These are phyloP conservation scores for Venusia cambrica DNA, from an alignment of 2,888 invertebrate genomes.

Conservation along the genomic window DNA sequence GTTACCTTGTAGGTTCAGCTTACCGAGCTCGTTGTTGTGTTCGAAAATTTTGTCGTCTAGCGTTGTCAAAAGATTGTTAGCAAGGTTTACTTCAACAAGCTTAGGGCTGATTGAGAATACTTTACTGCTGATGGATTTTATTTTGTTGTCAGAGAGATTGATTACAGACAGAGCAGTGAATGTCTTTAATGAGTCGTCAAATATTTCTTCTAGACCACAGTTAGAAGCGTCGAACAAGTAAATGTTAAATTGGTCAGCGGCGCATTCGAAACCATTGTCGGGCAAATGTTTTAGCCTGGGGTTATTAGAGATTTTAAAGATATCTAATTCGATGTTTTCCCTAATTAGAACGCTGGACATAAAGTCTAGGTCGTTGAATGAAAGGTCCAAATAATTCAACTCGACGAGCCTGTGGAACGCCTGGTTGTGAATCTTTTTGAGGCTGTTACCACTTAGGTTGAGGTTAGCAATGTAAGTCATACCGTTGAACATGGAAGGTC, in stretches of 20 bases:
- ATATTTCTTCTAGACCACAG: slow-evolving; percentile 84
- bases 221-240: slow-evolving; percentile 87
- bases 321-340: slow-evolving; percentile 85
- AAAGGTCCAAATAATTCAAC: slow-evolving; percentile 86
- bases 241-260: slow-evolving; percentile 82
- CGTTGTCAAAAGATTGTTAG: slow-evolving; percentile 84
- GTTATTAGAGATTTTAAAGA: slow-evolving; percentile 86
- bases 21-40: slow-evolving; percentile 83
- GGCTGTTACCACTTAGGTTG: slow-evolving; percentile 85
- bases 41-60: slow-evolving; percentile 84
- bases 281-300: slow-evolving; percentile 85
- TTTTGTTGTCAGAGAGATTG: slow-evolving; percentile 85
- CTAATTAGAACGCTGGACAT: slow-evolving; percentile 85
- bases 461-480: slow-evolving; percentile 84
- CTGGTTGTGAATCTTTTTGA: slow-evolving; percentile 84
- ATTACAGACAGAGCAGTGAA: slow-evolving; percentile 86
- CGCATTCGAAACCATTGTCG: slow-evolving; percentile 83
- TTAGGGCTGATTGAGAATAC: slow-evolving; percentile 79
- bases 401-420: slow-evolving; percentile 85
- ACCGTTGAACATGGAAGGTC: slow-evolving; percentile 83
- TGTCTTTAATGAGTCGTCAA: slow-evolving; percentile 84
- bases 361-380: slow-evolving; percentile 85
- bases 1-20: slow-evolving; percentile 87
- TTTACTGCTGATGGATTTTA: slow-evolving; percentile 76
- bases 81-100: slow-evolving; percentile 86